Evolutionary conservation across 2,888 invertebrate species (phyloP), one percentile per base, ranked within the genome.

Genomic region (Sussaba pulchella): DNA sequence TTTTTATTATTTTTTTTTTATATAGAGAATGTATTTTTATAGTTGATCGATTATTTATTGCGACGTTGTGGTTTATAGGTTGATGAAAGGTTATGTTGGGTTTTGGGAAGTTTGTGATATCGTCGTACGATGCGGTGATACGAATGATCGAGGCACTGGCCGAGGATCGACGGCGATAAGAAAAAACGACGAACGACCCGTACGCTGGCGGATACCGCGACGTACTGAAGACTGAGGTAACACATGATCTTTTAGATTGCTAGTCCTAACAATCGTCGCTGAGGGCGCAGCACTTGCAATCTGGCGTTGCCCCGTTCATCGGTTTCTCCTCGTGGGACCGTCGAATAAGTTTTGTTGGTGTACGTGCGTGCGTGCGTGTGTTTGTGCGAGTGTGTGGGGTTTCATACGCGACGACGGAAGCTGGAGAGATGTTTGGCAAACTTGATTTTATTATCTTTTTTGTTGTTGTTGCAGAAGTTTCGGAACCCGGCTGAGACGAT

Each of bases 231-330:
- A 84, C 84, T 83, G 83, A 82, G 63, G 31, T 66, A 83, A 75
- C 84, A 84, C 84, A 84, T 84, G 84, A 84, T 83, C 83, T 78
- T 70, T 67, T 70, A 61, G 67, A 74, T 74, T 63, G 14, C 26
- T 88, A 87, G 87, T 88, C 81, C 45, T 10, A 19, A 2, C 66
- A 73, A 74, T 74, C 17, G 80, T 66, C 85, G 81, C 39, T 4
- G n/a, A 87, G 89, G 47, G 78, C 84, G 87, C 88, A 82, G 72
- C 86, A 88, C 86, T 69, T 17, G 14, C 14, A 45, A 17, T 61
- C 26, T 19, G 5, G 36, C 17, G 14, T 12, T 14, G 10, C 12
- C 2, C 4, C 26, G 19, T 24, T 24, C 2, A 19, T 52, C n/a
- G 52, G 4, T 24, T 19, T 24, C 12, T 52, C 12, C 2, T 1